A percentile compares a stretch with the other conserved stretches of the same genome.
Conservation (phyloP, 2,113 vertebrate genomes). For the Pedionomus torquatus region DNA sequence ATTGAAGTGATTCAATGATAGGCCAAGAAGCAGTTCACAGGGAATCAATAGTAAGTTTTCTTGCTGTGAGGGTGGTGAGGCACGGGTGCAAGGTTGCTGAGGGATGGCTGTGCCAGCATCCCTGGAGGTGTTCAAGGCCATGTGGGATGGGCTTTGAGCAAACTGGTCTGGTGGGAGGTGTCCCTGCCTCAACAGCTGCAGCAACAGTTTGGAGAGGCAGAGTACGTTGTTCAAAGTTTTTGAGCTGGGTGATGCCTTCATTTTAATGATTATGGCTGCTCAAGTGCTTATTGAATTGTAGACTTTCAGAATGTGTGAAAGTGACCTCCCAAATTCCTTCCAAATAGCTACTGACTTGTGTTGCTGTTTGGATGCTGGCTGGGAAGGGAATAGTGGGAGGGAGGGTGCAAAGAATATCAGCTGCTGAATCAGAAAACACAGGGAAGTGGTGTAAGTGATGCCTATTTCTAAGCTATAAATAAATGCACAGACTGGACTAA, state of each 20-base stretch:
- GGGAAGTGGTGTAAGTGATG: neutral
- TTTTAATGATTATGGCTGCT: neutral
- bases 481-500: fast-evolving
- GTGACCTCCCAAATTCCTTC: neutral
- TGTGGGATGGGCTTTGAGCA: neutral
- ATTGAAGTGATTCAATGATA: too few species aligned
- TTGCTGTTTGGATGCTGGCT: neutral
- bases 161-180: neutral
- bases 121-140: neutral
- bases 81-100: neutral
- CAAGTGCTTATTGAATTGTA: neutral
- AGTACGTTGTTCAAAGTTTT: neutral
- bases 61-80: neutral
- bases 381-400: neutral
- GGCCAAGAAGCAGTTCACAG: fast-evolving
- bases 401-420: neutral
- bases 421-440: neutral
- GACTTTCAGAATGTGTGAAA: neutral
- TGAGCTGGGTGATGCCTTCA: neutral
- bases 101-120: neutral
- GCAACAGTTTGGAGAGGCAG: neutral
- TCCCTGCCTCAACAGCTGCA: neutral
- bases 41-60: neutral
- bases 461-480: too few species aligned
- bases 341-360: neutral